Evolutionary conservation across 2,888 invertebrate species (phyloP), one percentile per base, ranked within the genome.

Genomic region (Drosophila leonis): DNA sequence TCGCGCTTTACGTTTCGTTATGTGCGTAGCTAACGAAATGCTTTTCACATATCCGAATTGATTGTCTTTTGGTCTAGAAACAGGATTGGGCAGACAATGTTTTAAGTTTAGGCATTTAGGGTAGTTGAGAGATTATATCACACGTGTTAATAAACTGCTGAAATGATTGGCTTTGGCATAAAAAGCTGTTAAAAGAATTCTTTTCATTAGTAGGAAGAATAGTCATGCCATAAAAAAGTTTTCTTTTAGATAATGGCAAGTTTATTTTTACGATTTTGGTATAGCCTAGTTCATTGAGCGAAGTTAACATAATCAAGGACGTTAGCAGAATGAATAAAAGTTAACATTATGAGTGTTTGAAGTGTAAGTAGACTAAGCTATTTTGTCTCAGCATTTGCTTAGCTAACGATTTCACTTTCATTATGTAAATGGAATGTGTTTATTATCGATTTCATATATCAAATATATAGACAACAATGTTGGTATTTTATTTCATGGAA

Each of bases 1-100:
- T 42, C 37, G 2, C 24, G 24, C 24, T 24, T 24, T n/a, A n/a
- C n/a, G 4, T 24, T 3, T 9, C 13, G 7, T 57, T 35, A 33
- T 64, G 41, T 44, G 29, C 12, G 37, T 63, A 13, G 12, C 41
- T 10, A 51, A 62, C 51, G 55, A 69, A 65, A 41, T 61, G 48
- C 49, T 57, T 76, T 68, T 59, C 41, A 35, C 29, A 51, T 37
- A 55, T 41, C n/a, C 24, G 15, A 41, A 37, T 56, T 61, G 59
- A 57, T 69, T 60, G 24, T 52, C 10, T 60, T 55, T 56, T 39
- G 29, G 27, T 18, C n/a, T 46, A 31, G 20, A 29, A 18, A 29
- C 29, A 29, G 55, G 39, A 29, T 39, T 12, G 13, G 29, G 13
- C n/a, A 9, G 18, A 18, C 18, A 18, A 35, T 24, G 20, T 15